Evolutionary conservation across 2,113 vertebrate species (phyloP).

Genomic region (Arizona elegans): DNA sequence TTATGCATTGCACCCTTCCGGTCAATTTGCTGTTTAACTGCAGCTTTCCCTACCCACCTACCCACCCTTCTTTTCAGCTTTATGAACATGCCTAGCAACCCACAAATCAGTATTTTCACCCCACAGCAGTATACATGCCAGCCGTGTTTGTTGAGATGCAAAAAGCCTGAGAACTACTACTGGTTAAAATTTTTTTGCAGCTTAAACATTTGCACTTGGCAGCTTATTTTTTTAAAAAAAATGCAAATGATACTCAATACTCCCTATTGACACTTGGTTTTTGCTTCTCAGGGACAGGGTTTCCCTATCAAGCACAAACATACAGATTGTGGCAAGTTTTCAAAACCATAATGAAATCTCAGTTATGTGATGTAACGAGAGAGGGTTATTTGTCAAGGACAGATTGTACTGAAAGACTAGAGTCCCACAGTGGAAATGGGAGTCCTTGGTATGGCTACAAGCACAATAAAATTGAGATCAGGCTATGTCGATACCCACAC

Average conservation of each 20-base stretch:
- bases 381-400: constrained; percentile 67
- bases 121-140: constrained; percentile 39
- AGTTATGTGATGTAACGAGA: constrained; percentile 62
- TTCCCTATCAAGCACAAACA: constrained; percentile 63
- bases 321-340: constrained; percentile 67
- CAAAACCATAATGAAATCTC: constrained; percentile 69
- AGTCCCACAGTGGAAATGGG: constrained; percentile 62
- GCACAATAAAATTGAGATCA: constrained; percentile 61
- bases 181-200: constrained; percentile 50
- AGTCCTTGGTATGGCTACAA: constrained; percentile 50
- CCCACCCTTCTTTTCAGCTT: background rate
- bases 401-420: constrained; percentile 61
- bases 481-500: background rate
- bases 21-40: background rate
- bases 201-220: constrained; percentile 66
- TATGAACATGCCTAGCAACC: constrained; percentile 39
- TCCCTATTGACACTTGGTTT: constrained; percentile 56
- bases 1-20: background rate
- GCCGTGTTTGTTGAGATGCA: constrained; percentile 45
- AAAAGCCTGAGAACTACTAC: constrained; percentile 62
- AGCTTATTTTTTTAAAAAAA: constrained; percentile 53
- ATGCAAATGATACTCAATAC: constrained; percentile 66
- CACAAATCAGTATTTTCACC: constrained; percentile 55
- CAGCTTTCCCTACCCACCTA: background rate
- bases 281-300: constrained; percentile 60